Percentiles rank a stretch among this genome's conserved stretches.
These are phyloP conservation scores for Tachina fera DNA, from an alignment of 2,888 invertebrate genomes.

Conservation along the genomic window DNA sequence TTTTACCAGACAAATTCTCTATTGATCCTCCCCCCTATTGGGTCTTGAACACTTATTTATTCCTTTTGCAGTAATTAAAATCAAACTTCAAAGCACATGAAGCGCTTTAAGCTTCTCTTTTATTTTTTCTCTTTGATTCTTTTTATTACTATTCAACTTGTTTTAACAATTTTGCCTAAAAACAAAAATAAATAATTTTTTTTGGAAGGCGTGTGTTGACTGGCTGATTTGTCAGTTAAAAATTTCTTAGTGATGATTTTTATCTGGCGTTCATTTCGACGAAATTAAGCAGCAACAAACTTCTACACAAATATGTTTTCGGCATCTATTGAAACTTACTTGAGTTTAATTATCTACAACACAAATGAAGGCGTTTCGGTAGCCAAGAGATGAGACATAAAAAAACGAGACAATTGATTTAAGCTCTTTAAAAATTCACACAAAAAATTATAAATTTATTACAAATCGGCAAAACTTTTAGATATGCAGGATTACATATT, in stretches of 20 bases:
- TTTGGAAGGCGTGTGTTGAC: slow-evolving; percentile 42
- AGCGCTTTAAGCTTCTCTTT: background rate
- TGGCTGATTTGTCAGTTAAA: slow-evolving; percentile 45
- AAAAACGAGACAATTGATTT: background rate
- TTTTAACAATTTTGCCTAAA: slow-evolving; percentile 6
- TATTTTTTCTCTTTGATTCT: background rate
- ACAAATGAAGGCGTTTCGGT: slow-evolving; percentile 27
- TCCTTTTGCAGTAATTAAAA: background rate
- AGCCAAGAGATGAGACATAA: slow-evolving; percentile 9
- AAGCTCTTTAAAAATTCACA: background rate
- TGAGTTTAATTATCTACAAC: slow-evolving; percentile 8
- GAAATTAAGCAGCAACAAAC: background rate
- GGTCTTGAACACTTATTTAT: background rate
- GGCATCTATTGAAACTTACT: slow-evolving; percentile 9
- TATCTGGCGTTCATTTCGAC: slow-evolving; percentile 32
- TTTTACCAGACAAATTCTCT: background rate
- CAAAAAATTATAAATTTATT: slow-evolving; percentile 11
- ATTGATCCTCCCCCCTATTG: background rate
- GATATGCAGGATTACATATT: background rate
- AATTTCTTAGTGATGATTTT: slow-evolving; percentile 3
- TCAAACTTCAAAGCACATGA: background rate
- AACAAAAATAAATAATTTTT: slow-evolving; percentile 7
- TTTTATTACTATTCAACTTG: background rate
- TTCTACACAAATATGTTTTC: background rate
- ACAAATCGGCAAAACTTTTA: background rate